These are phyloP conservation scores for Proterorhinus semilunaris DNA, from an alignment of 2,113 vertebrate genomes.

Conservation along the genomic window DNA sequence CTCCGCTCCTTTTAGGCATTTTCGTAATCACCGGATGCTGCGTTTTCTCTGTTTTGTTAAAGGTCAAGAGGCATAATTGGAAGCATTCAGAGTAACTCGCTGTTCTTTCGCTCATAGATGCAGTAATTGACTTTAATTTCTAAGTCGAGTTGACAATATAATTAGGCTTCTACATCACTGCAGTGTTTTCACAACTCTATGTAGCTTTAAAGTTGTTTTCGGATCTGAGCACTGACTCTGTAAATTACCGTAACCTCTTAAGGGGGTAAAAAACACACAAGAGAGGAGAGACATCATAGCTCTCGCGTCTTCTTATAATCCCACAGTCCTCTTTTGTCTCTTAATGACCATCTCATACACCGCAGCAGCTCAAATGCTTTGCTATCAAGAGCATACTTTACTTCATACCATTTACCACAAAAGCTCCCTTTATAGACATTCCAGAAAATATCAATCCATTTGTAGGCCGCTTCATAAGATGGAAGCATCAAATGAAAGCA, in stretches of 20 bases:
- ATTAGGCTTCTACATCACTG: neutral
- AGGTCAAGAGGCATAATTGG: neutral
- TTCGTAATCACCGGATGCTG: too few relatives aligned
- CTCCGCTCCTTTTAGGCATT: too few relatives aligned
- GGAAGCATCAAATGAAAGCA: slow-evolving; percentile 13
- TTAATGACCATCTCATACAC: neutral
- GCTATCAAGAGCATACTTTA: neutral
- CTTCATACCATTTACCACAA: neutral
- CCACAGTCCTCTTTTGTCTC: slow-evolving; percentile 11
- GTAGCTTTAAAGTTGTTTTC: neutral
- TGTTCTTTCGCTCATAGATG: neutral
- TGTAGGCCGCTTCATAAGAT: slow-evolving; percentile 1
- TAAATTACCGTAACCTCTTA: slow-evolving; percentile 38
- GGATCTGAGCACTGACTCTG: neutral
- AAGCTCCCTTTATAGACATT: neutral
- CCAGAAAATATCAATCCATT: neutral
- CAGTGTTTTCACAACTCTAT: neutral
- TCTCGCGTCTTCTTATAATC: slow-evolving; percentile 31
- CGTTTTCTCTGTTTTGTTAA: neutral
- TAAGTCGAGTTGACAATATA: neutral
- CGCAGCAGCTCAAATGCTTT: slow-evolving; percentile 6
- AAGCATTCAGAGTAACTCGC: neutral
- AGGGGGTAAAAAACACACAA: neutral
- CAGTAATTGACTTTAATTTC: neutral
- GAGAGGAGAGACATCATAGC: neutral